Evolutionary conservation across 2,888 invertebrate genomes (phyloP).

Genomic region (Diachrysia chrysitis): DNA sequence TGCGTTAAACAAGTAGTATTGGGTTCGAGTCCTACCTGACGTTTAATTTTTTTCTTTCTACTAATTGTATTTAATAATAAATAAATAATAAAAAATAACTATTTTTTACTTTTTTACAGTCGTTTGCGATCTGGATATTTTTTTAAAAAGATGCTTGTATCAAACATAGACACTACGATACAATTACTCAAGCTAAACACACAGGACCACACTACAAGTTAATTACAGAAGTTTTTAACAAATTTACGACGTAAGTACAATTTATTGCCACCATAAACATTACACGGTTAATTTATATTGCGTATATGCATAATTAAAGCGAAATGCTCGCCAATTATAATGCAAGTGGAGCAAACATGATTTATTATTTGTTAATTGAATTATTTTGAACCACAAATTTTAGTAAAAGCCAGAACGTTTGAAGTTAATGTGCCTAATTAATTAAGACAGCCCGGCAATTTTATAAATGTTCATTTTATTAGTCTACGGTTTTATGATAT

Average conservation of each 20-base stretch:
- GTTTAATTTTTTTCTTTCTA: no score
- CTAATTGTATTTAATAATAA: no score
- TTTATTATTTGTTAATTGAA: constrained; percentile 13
- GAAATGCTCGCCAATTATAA: constrained; percentile 25
- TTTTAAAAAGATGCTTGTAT: no score
- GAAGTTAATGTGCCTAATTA: neutral
- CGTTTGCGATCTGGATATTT: no score
- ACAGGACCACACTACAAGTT: neutral
- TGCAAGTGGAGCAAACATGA: constrained; percentile 19
- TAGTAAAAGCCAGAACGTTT: neutral
- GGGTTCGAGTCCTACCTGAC: no score
- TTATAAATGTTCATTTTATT: neutral
- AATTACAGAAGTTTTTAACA: constrained; percentile 7
- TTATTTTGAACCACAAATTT: neutral
- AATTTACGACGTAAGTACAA: constrained; percentile 13
- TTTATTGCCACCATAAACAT: constrained; percentile 15
- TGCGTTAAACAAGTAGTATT: no score
- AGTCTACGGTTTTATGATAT: no score
- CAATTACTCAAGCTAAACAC: neutral
- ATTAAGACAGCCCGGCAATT: neutral
- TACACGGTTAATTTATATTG: constrained; percentile 11
- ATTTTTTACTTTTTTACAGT: no score
- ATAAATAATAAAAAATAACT: no score
- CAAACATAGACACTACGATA: no score
- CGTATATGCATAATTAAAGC: constrained; percentile 24